Evolutionary conservation across 2,797 vertebrate genomes (phyloP).

Genomic region (Tamandua tetradactyla): DNA sequence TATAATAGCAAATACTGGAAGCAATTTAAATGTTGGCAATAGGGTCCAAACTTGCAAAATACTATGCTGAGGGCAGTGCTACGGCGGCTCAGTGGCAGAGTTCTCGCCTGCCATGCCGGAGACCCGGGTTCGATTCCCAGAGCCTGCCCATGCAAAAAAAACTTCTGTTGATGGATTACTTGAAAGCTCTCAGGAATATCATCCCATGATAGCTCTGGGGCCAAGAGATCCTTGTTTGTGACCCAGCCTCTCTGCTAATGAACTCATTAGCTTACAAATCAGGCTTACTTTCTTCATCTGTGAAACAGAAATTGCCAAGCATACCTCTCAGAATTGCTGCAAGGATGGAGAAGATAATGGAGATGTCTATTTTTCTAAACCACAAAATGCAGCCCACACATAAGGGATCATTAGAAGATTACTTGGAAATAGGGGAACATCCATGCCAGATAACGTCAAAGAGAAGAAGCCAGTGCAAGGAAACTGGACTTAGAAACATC

Average conservation of each 20-base stretch:
- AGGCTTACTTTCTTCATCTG: not conserved
- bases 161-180: not conserved
- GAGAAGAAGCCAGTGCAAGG: not conserved
- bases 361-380: not conserved
- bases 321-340: not conserved
- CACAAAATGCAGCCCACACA: not conserved
- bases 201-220: not conserved
- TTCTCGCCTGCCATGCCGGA: no score
- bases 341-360: not conserved
- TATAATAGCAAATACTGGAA: not conserved
- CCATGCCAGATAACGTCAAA: not conserved
- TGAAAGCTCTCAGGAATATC: not conserved
- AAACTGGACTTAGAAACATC: not conserved
- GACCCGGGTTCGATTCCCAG: no score
- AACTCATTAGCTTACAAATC: not conserved
- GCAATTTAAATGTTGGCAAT: not conserved
- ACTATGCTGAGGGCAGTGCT: no score
- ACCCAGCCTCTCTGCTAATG: not conserved
- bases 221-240: not conserved
- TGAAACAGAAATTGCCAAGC: not conserved
- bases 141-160: no score
- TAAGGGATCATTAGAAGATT: not conserved
- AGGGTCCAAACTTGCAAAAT: slow-evolving; percentile 24
- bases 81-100: no score
- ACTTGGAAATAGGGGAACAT: slow-evolving; percentile 1